Evolutionary conservation across 2,888 invertebrate species (phyloP).

Genomic region (Drosophila diplacantha): DNA sequence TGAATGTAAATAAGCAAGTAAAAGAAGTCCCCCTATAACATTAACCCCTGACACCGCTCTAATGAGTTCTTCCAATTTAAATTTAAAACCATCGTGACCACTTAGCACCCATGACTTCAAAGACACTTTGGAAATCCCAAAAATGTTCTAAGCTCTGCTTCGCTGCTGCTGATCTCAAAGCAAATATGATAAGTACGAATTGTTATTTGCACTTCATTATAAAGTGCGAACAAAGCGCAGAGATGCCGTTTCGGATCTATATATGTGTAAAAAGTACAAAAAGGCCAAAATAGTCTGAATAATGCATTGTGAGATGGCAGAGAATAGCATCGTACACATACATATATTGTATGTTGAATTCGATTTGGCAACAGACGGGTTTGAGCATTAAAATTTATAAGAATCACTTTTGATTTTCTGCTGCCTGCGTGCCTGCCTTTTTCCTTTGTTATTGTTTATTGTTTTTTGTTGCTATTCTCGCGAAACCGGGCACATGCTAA

Average conservation of each 20-base stretch:
- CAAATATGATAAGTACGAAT: constrained; percentile 43
- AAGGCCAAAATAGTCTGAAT: constrained; percentile 13
- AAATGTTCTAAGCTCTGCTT: constrained; percentile 4
- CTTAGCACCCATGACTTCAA: constrained; percentile 46
- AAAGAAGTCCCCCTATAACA: background rate
- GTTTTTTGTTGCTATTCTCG: constrained; percentile 37
- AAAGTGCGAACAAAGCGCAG: constrained; percentile 30
- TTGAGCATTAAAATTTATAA: constrained; percentile 51
- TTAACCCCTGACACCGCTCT: constrained; percentile 1
- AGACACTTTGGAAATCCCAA: constrained; percentile 30
- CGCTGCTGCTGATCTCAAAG: constrained; percentile 55
- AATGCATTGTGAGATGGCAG: constrained; percentile 13
- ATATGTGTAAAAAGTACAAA: constrained; percentile 23
- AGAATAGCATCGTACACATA: constrained; percentile 12
- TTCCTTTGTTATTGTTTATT: constrained; percentile 41
- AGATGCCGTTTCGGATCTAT: constrained; percentile 19
- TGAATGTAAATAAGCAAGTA: background rate
- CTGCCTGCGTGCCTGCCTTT: constrained; percentile 17
- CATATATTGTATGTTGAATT: background rate
- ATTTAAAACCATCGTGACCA: constrained; percentile 15
- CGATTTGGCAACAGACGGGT: constrained; percentile 18
- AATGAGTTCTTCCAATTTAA: constrained; percentile 1
- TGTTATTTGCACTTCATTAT: constrained; percentile 39
- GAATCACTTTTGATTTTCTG: constrained; percentile 65
- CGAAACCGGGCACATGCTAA: constrained; percentile 56